These are phyloP conservation scores for Sylvilagus floridanus DNA, from an alignment of 2,797 vertebrate species.

Conservation along the genomic window DNA sequence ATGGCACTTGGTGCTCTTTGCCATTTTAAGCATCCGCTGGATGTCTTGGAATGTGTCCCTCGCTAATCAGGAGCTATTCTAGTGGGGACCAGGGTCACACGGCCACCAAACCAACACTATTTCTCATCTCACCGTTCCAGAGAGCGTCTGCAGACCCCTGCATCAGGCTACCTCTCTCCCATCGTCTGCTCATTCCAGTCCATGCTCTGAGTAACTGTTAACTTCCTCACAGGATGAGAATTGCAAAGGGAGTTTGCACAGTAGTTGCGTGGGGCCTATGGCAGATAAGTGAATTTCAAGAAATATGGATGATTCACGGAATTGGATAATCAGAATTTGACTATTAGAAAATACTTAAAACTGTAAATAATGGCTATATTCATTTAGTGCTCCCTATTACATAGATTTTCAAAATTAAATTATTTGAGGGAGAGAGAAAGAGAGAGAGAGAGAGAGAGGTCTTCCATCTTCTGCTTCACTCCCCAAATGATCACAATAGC, in stretches of 20 bases:
- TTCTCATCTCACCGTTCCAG: not conserved
- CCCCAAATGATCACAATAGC: too few species aligned
- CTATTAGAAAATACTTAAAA: not conserved
- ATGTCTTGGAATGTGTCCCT: not conserved
- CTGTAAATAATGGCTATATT: not conserved
- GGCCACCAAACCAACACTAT: too few species aligned
- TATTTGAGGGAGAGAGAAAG: too few species aligned
- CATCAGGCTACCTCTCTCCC: too few species aligned
- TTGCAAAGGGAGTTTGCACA: not conserved
- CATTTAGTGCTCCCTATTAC: not conserved
- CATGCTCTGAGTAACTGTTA: not conserved
- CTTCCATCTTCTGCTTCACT: too few species aligned
- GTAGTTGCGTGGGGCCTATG: not conserved
- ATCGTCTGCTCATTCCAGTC: not conserved
- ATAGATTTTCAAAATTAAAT: too few species aligned
- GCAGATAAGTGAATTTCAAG: not conserved
- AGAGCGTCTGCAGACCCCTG: not conserved
- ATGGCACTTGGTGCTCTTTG: not conserved
- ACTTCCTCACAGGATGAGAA: not conserved
- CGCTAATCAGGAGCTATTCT: not conserved
- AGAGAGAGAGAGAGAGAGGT: too few species aligned
- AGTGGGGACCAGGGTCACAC: not conserved
- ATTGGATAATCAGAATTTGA: not conserved
- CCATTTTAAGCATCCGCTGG: not conserved
- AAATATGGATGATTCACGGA: not conserved